A percentile compares a stretch with the other conserved stretches of the same genome.
phyloP scores from a whole-genome alignment of 2,888 invertebrate species.

The Lochmaea crataegi region DNA sequence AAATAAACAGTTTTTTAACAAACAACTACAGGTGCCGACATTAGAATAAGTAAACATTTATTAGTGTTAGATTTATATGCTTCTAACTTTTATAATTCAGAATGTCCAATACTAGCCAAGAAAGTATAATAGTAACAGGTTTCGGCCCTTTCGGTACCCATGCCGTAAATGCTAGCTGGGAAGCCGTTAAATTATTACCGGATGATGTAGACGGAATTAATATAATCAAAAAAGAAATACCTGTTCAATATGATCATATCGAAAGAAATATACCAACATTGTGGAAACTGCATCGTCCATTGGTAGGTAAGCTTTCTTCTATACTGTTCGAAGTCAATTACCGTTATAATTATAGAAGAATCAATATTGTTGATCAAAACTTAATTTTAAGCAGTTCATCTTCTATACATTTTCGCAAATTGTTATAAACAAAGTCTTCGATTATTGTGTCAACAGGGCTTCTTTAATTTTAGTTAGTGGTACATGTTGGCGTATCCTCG shows the following conservation, averaged over 20 bases:
- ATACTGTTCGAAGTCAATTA: neutral
- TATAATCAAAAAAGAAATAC: constrained; percentile 72
- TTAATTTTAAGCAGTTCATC: neutral
- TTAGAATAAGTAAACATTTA: too few relatives aligned
- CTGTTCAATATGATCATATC: constrained; percentile 80
- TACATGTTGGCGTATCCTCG: constrained; percentile 84
- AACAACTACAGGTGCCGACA: too few relatives aligned
- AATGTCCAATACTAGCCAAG: neutral
- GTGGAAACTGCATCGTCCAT: constrained; percentile 48
- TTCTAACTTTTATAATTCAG: neutral
- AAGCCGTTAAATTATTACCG: constrained; percentile 76
- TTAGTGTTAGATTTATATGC: too few relatives aligned
- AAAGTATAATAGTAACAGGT: constrained; percentile 70
- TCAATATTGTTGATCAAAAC: constrained; percentile 17
- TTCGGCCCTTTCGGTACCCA: constrained; percentile 84
- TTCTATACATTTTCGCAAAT: too few relatives aligned
- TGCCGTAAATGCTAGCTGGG: constrained; percentile 85
- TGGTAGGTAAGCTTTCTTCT: constrained; percentile 40
- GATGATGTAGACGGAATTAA: constrained; percentile 69
- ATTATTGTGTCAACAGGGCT: too few relatives aligned
- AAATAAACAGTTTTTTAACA: too few relatives aligned
- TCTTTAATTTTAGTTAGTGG: constrained; percentile 72
- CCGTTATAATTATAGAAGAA: too few relatives aligned
- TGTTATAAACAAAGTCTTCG: too few relatives aligned
- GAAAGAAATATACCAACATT: constrained; percentile 69